phyloP scores from a whole-genome alignment of 2,113 vertebrate species.

The Strix aluco region DNA sequence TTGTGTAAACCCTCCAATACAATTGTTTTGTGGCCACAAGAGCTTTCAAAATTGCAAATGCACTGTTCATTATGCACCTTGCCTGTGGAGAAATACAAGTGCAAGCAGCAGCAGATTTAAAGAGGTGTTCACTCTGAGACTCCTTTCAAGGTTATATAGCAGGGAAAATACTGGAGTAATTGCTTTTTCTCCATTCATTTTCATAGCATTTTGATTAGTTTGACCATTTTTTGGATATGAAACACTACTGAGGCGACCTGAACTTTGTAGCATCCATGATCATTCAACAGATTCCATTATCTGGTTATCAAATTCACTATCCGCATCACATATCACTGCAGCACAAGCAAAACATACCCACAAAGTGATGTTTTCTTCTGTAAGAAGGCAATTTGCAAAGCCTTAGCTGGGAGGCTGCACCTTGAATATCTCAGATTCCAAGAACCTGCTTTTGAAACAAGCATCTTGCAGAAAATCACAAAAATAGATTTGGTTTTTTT shows the following conservation, averaged over 20 bases:
- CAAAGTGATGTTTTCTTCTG: not conserved
- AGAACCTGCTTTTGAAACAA: not conserved
- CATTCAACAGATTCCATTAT: not conserved
- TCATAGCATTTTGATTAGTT: not conserved
- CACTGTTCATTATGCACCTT: not conserved
- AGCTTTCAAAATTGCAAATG: conserved; percentile 18
- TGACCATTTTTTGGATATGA: not conserved
- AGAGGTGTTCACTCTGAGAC: not conserved
- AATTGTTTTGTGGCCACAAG: not conserved
- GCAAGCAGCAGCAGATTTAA: not conserved
- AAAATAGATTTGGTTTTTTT: not conserved
- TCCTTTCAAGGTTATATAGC: not conserved
- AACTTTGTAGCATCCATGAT: not conserved
- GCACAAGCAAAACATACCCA: not conserved
- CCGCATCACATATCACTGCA: not conserved
- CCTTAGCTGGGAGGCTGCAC: not conserved
- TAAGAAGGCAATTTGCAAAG: not conserved
- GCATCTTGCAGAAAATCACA: not conserved
- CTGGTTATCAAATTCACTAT: not conserved
- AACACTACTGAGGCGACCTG: not conserved
- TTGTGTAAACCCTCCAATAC: not conserved
- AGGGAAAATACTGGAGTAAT: not conserved
- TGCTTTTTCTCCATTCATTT: not conserved
- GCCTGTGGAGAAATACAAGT: not conserved
- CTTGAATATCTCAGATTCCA: not conserved